Evolutionary conservation across 2,113 vertebrate genomes (phyloP).

Genomic region (Dasypus novemcinctus): DNA sequence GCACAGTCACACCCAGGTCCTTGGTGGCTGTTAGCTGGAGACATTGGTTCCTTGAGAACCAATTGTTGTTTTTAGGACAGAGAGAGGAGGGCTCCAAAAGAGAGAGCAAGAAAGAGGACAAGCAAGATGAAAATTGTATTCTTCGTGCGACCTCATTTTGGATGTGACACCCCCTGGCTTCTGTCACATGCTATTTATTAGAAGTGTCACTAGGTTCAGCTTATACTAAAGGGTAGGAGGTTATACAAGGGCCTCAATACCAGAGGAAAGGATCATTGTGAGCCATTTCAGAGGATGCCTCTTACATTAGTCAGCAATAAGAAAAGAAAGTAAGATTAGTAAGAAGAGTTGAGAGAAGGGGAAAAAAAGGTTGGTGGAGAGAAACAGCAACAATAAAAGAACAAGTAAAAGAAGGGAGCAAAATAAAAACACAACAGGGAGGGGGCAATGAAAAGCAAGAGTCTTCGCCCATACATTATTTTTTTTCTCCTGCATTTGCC

Average conservation of each 20-base stretch:
- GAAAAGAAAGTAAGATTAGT: background rate
- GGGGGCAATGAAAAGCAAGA: background rate
- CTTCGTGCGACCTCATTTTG: background rate
- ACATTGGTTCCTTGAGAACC: accelerated
- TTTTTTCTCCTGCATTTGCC: background rate
- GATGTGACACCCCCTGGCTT: background rate
- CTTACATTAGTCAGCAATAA: background rate
- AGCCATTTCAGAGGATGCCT: background rate
- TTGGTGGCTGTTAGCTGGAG: accelerated
- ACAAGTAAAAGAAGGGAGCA: background rate
- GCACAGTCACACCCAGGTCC: background rate
- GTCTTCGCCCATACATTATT: background rate
- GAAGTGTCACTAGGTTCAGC: background rate
- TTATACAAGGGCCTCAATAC: accelerated
- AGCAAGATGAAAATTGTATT: background rate
- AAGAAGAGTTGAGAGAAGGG: background rate
- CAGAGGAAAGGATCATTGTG: accelerated
- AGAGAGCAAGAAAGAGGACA: background rate
- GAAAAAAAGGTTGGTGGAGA: background rate
- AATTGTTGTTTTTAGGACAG: accelerated
- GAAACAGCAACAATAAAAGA: background rate
- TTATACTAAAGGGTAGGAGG: background rate
- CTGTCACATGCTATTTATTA: background rate
- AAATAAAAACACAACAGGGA: background rate
- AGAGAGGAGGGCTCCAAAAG: background rate